Conservation (phyloP, 2,113 vertebrate genomes). For the Burhinus oedicnemus region DNA sequence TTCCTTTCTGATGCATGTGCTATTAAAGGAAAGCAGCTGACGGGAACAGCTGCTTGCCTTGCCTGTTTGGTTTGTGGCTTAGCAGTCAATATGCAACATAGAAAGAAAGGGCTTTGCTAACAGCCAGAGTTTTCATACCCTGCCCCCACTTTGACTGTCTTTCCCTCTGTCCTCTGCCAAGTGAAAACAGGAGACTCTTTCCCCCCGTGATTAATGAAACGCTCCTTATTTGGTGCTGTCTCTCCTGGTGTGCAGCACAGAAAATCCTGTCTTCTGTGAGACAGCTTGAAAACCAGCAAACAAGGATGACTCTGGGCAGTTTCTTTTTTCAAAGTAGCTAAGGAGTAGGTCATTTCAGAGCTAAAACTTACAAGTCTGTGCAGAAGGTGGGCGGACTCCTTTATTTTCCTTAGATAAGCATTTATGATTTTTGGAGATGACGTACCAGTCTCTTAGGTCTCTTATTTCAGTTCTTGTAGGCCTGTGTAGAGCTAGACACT, state of each 20-base stretch:
- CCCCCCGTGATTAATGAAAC: background rate
- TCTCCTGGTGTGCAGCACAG: background rate
- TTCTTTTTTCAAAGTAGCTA: rapidly evolving
- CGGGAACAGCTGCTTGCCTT: slow-evolving; percentile 36
- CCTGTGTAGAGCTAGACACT: background rate
- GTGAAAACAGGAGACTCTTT: background rate
- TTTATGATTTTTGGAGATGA: background rate
- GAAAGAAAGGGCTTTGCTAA: background rate
- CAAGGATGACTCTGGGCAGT: background rate
- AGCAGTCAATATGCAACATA: background rate
- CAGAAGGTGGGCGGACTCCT: background rate
- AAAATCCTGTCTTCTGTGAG: background rate
- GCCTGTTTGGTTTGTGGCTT: slow-evolving; percentile 8
- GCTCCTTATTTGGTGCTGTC: slow-evolving; percentile 50
- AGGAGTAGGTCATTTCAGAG: background rate
- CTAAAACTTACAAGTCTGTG: background rate
- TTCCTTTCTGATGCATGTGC: background rate
- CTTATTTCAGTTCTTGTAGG: background rate
- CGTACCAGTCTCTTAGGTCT: background rate
- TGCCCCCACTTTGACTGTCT: background rate
- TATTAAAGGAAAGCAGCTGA: slow-evolving; percentile 72
- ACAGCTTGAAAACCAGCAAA: background rate
- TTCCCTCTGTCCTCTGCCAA: background rate
- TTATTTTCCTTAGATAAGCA: background rate
- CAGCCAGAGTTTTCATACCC: background rate